Percentiles rank a stretch among this genome's conserved stretches.
These are phyloP conservation scores for Gonatopus flavifemur DNA, from an alignment of 1,140 invertebrate species.

Conservation along the genomic window DNA sequence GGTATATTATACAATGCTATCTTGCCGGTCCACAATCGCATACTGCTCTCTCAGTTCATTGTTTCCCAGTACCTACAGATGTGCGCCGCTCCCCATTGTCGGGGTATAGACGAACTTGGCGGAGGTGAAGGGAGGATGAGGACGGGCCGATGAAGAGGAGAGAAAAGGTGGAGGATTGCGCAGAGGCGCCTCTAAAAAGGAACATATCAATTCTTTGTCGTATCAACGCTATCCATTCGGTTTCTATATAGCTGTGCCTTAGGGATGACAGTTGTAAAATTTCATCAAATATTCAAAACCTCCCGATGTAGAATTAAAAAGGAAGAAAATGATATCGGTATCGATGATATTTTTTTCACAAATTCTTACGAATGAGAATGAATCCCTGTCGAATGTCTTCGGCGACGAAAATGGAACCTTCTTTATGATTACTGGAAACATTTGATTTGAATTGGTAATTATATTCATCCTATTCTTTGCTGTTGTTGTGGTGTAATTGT, in stretches of 20 bases:
- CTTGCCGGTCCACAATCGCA: conserved; percentile 49
- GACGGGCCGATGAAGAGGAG: conserved; percentile 25
- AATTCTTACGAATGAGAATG: too few relatives aligned
- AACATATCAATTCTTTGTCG: conserved; percentile 48
- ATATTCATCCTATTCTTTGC: too few relatives aligned
- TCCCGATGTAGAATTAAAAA: too few relatives aligned
- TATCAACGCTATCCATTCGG: conserved; percentile 31
- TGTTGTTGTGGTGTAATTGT: too few relatives aligned
- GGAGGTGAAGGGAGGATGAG: conserved; percentile 28
- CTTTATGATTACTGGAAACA: too few relatives aligned
- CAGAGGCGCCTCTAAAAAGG: conserved; percentile 36
- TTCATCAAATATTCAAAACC: too few relatives aligned
- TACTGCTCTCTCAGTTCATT: conserved; percentile 46
- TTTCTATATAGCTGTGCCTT: conserved; percentile 20
- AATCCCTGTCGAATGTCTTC: too few relatives aligned
- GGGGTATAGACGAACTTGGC: conserved; percentile 36
- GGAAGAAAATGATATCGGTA: too few relatives aligned
- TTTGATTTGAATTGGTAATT: too few relatives aligned
- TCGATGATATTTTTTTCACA: too few relatives aligned
- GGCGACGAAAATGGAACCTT: too few relatives aligned
- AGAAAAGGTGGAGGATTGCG: conserved; percentile 12
- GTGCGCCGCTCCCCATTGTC: conserved; percentile 45
- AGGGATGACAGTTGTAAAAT: conserved; percentile 15
- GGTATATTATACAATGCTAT: conserved; percentile 54
- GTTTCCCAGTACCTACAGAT: conserved; percentile 50